Evolutionary conservation across 2,113 vertebrate species (phyloP), one percentile per base, ranked within the genome.

Genomic region (Loxodonta africana): DNA sequence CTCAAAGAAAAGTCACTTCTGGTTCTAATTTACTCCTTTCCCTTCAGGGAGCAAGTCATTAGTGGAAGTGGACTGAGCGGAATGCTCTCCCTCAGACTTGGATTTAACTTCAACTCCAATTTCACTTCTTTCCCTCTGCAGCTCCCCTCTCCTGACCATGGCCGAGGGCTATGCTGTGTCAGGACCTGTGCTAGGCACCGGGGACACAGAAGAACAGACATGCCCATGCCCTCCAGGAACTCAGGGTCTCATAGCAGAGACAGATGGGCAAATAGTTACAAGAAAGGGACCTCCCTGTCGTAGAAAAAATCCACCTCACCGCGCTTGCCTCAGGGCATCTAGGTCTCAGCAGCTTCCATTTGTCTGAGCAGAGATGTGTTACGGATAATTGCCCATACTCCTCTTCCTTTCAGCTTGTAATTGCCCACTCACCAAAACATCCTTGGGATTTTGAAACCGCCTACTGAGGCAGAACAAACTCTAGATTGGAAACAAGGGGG

Each of bases 11-110:
- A 96, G 71, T 69, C 46, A 20, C 51, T 69, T 67, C 71, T 95
- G 89, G n/a, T 92, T 91, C 76, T 77, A n/a, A 71, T 82, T 95
- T 88, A 18, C 37, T 67, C 48, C 65, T 88, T 84, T 88, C 60
- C n/a, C 81, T 82, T 82, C 7, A 2, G 65, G 67, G 51, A 82
- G 33, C 81, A 69, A 67, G 77, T 88, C 57, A 41, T 88, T 76
- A 37, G 76, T 33, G 8, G 73, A 83, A 81, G 51, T 73, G 65
- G 80, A 94, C 91, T 48, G 33, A 44, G 26, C 53, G 33, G 51
- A 63, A 85, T 33, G 37, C 37, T 77, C 46, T 92, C 63, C 18
- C 85, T 84, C 21, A 89, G 51, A 26, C 62, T 82, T 30, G 53
- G 67, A 80, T 63, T 86, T n/a, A 48, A 85, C n/a, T 14, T 92